phyloP scores from a whole-genome alignment of 2,888 invertebrate genomes.

The Dynastes grantii region DNA sequence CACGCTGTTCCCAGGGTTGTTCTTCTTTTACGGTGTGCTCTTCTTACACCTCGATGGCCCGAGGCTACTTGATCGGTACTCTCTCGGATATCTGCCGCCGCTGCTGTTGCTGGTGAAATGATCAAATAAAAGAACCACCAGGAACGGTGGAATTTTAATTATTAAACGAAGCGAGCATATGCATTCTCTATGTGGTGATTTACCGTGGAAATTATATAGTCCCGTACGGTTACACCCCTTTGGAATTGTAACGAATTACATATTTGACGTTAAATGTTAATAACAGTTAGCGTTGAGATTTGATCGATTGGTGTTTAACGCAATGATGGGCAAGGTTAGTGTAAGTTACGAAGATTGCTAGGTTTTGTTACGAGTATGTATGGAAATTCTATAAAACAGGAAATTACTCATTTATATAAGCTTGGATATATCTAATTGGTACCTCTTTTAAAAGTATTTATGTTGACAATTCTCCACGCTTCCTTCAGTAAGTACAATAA shows the following conservation, averaged over 20 bases:
- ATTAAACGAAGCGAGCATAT: constrained; percentile 5
- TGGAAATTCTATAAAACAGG: no score
- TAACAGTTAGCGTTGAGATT: background rate
- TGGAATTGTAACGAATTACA: constrained; percentile 12
- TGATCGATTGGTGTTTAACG: background rate
- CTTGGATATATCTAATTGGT: no score
- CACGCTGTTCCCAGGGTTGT: constrained; percentile 34
- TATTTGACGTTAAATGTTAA: background rate
- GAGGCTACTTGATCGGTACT: constrained; percentile 28
- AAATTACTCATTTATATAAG: no score
- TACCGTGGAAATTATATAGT: constrained; percentile 45
- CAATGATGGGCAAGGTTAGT: background rate
- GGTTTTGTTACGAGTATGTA: no score
- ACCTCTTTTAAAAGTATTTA: no score
- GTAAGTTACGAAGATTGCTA: no score
- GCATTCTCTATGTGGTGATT: constrained; percentile 24
- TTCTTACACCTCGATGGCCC: constrained; percentile 38
- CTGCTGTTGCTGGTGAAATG: constrained; percentile 25
- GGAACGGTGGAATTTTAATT: constrained; percentile 47
- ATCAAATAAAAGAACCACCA: constrained; percentile 36
- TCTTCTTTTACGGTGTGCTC: constrained; percentile 26
- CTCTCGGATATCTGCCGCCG: background rate
- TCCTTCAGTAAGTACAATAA: no score
- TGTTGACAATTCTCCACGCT: no score
- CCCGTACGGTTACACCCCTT: background rate